Conservation (phyloP, 1,140 invertebrate species). For the Chironomus striatipennis region DNA sequence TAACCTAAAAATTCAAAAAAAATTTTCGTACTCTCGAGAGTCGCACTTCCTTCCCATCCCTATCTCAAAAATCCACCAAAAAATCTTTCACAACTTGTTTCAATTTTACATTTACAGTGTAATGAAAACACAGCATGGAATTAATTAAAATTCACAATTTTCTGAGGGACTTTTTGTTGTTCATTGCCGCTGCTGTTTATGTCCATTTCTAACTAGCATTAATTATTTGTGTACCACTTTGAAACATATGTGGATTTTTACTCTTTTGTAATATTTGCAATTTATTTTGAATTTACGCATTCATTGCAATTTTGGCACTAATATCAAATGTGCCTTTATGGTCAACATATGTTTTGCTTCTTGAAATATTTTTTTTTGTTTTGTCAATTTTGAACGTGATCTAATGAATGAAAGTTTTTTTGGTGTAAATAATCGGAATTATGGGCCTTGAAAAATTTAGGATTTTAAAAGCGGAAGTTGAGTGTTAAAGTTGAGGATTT, state of each 20-base stretch:
- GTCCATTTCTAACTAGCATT: not conserved
- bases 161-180: not conserved
- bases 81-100: not conserved
- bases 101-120: not conserved
- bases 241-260: not conserved
- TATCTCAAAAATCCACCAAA: no score
- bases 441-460: not conserved
- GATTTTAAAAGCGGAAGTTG: not conserved
- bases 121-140: not conserved
- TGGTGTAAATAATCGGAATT: not conserved
- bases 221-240: slow-evolving; percentile 9
- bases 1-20: no score
- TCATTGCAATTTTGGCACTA: no score
- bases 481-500: not conserved
- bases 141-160: slow-evolving; percentile 9
- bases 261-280: not conserved
- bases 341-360: no score
- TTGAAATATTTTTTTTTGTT: no score
- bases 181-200: not conserved
- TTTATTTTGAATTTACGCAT: no score
- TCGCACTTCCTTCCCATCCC: no score
- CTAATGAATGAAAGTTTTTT: not conserved
- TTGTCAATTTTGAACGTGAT: no score
- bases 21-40: no score
- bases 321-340: no score